Percentiles rank a stretch among this genome's conserved stretches.
phyloP scores from a whole-genome alignment of 2,888 invertebrate genomes.

The Dynastes tityus region DNA sequence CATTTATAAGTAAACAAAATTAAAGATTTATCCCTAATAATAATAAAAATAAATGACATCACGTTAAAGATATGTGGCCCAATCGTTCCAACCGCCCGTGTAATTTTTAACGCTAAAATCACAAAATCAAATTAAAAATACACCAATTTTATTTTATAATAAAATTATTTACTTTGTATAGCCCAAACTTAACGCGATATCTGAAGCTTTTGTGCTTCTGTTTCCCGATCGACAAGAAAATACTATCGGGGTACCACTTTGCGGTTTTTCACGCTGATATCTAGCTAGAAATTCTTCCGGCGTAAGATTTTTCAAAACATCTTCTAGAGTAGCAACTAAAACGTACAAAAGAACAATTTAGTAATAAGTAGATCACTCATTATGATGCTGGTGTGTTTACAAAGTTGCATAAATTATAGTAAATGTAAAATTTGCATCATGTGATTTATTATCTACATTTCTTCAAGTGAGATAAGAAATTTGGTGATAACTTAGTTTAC shows the following conservation, averaged over 20 bases:
- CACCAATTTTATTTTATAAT: background rate
- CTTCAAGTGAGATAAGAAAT: no score
- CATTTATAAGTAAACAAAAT: no score
- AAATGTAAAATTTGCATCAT: background rate
- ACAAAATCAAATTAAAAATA: background rate
- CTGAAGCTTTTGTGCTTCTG: conserved; percentile 77
- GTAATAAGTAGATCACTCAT: background rate
- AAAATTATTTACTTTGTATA: conserved; percentile 74
- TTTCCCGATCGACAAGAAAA: conserved; percentile 81
- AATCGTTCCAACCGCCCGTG: conserved; percentile 19
- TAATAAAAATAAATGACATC: no score
- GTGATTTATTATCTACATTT: no score
- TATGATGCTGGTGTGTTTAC: background rate
- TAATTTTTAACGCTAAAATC: conserved; percentile 41
- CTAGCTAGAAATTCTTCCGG: conserved; percentile 73
- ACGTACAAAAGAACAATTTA: background rate
- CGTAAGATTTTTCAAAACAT: conserved; percentile 52
- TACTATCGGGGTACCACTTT: conserved; percentile 75
- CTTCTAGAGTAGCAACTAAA: conserved; percentile 53
- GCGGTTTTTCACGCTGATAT: conserved; percentile 76
- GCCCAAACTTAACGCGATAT: conserved; percentile 74
- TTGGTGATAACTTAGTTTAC: no score
- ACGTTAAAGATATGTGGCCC: background rate
- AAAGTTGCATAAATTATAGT: background rate
- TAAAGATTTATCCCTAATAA: no score